Conservation (phyloP, 1,140 invertebrate species). For the Spodoptera frugiperda region DNA sequence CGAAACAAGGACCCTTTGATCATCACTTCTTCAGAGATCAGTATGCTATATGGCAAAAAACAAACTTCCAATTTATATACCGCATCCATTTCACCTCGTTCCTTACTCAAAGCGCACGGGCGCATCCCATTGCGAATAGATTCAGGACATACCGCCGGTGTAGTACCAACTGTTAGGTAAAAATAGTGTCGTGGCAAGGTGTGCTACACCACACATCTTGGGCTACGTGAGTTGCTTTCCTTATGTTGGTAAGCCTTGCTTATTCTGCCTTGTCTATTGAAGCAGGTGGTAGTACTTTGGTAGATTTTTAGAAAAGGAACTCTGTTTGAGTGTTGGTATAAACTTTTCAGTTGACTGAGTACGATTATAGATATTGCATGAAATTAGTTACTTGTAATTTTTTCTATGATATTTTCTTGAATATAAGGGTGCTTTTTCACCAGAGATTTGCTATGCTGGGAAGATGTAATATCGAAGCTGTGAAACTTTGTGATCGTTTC, state of each 20-base stretch:
- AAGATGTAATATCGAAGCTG: no score
- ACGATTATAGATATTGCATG: no score
- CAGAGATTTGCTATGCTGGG: no score
- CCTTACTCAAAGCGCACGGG: slow-evolving; percentile 17
- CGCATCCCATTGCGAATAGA: slow-evolving; percentile 42
- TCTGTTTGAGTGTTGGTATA: no score
- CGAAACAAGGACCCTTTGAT: no score
- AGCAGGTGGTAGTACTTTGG: neutral
- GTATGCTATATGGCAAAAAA: no score
- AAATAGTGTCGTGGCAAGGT: slow-evolving; percentile 43
- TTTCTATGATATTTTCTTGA: no score
- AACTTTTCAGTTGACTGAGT: no score
- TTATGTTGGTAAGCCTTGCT: slow-evolving; percentile 6
- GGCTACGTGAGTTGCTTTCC: slow-evolving; percentile 10
- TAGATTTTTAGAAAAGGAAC: neutral
- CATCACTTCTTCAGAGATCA: no score
- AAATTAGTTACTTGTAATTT: no score
- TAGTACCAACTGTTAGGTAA: slow-evolving; percentile 29
- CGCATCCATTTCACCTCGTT: slow-evolving; percentile 11
- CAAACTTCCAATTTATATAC: neutral
- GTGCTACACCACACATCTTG: slow-evolving; percentile 35
- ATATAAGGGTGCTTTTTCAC: no score
- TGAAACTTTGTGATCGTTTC: no score
- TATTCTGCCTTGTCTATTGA: neutral
- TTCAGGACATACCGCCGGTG: slow-evolving; percentile 37